Percentiles rank a stretch among this genome's conserved stretches.
Conservation (phyloP, 2,113 vertebrate genomes). For the Oryzias woworae region DNA sequence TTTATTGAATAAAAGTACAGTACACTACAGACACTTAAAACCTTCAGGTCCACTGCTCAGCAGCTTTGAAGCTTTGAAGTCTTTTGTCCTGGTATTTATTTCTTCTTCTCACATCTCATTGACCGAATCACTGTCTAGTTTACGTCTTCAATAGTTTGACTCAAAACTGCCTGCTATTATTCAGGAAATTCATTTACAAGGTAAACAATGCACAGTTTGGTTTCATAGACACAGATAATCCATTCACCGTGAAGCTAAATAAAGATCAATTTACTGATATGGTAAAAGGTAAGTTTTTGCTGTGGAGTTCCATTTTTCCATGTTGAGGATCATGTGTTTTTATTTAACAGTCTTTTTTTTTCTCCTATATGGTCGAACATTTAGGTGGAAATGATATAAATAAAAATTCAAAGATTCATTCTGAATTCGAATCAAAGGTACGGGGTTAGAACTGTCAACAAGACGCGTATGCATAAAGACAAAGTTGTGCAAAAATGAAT, state of each 20-base stretch:
- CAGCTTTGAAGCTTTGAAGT: slow-evolving; percentile 20
- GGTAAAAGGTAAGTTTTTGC: slow-evolving; percentile 36
- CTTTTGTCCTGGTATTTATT: slow-evolving; percentile 4
- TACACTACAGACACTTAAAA: slow-evolving; percentile 60
- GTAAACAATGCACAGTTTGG: slow-evolving; percentile 38
- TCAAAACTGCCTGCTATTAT: slow-evolving; percentile 22
- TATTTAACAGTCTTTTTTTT: slow-evolving; percentile 8
- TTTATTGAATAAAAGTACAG: slow-evolving; percentile 70
- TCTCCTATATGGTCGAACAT: slow-evolving; percentile 15
- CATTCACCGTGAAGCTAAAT: slow-evolving; percentile 21
- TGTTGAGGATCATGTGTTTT: slow-evolving; percentile 21
- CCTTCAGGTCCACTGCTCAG: slow-evolving; percentile 30
- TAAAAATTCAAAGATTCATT: slow-evolving; percentile 48
- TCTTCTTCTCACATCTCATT: slow-evolving; percentile 11
- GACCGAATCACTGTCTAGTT: slow-evolving; percentile 3
- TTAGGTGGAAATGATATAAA: slow-evolving; percentile 32
- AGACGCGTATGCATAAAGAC: too few relatives aligned
- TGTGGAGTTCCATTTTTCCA: slow-evolving; percentile 29
- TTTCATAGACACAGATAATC: slow-evolving; percentile 31
- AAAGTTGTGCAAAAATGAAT: slow-evolving; percentile 34
- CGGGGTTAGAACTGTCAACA: too few relatives aligned
- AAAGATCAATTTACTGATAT: slow-evolving; percentile 31
- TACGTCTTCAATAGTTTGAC: slow-evolving; percentile 27
- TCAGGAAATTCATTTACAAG: slow-evolving; percentile 42
- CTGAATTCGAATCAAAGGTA: slow-evolving; percentile 14